These are phyloP conservation scores for Trogon melanurus DNA, from an alignment of 2,113 vertebrate species.

Conservation along the genomic window DNA sequence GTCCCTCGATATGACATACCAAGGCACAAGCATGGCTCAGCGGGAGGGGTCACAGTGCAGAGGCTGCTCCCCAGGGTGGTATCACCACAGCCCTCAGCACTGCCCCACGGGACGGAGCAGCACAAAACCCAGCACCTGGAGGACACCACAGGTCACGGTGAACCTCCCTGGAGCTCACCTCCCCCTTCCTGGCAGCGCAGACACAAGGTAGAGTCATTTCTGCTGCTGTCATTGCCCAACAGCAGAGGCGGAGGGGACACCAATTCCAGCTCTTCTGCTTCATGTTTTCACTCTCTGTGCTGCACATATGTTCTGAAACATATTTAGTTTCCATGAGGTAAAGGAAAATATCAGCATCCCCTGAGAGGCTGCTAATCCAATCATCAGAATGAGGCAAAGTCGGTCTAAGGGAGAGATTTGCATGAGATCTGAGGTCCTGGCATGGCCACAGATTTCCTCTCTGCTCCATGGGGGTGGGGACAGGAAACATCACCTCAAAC, in stretches of 20 bases:
- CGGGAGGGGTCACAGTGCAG: accelerated
- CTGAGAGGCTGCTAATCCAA: neutral
- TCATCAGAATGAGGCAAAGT: neutral
- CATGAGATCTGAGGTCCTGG: neutral
- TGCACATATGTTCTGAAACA: neutral
- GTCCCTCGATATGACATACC: accelerated
- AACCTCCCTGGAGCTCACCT: neutral
- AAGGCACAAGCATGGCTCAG: neutral
- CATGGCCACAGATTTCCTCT: neutral
- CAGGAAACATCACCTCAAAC: neutral
- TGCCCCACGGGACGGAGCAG: neutral
- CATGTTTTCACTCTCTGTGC: neutral
- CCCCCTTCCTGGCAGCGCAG: neutral
- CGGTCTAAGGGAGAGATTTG: neutral
- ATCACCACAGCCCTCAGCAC: neutral
- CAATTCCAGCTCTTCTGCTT: neutral
- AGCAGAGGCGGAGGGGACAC: neutral
- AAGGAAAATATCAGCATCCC: neutral
- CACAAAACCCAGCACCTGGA: neutral
- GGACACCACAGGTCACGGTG: neutral
- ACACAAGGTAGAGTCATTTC: neutral
- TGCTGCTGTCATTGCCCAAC: neutral
- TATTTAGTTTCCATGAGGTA: neutral
- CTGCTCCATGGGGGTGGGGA: neutral
- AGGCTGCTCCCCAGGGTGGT: neutral